Percentiles rank a stretch among this genome's conserved stretches.
These are phyloP conservation scores for Seriola quinqueradiata DNA, from an alignment of 2,113 vertebrate genomes.

Conservation along the genomic window DNA sequence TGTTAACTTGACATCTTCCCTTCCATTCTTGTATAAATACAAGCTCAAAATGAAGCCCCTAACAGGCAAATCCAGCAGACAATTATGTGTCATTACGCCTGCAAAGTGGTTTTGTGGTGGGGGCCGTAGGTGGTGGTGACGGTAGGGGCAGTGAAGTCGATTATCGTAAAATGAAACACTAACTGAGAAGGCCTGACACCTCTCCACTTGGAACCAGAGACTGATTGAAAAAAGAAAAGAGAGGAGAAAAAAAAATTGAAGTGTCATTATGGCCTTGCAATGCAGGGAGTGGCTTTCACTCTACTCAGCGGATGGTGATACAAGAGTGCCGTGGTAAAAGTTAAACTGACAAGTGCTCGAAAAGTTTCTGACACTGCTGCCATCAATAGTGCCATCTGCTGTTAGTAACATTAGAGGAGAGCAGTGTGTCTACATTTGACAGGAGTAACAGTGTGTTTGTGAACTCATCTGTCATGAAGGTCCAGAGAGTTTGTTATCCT, in stretches of 20 bases:
- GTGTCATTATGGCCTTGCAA: constrained; percentile 11
- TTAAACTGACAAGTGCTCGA: constrained; percentile 32
- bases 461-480: background rate
- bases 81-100: constrained; percentile 73
- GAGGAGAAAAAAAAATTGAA: too few species aligned
- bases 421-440: background rate
- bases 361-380: constrained; percentile 45
- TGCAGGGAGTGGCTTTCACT: constrained; percentile 24
- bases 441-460: background rate
- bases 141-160: constrained; percentile 38
- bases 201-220: constrained; percentile 37
- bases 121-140: constrained; percentile 32
- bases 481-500: background rate
- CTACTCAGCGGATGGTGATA: background rate
- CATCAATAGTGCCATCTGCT: constrained; percentile 44
- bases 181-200: constrained; percentile 55
- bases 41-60: constrained; percentile 53
- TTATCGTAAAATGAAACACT: constrained; percentile 66
- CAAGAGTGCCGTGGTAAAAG: constrained; percentile 28
- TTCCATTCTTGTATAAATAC: constrained; percentile 67
- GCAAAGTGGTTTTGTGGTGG: constrained; percentile 69
- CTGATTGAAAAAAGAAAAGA: constrained; percentile 28
- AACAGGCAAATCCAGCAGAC: constrained; percentile 62
- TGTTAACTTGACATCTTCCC: constrained; percentile 70
- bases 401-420: constrained; percentile 8